Evolutionary conservation across 2,888 invertebrate genomes (phyloP).

Genomic region (Drosophila histrio): DNA sequence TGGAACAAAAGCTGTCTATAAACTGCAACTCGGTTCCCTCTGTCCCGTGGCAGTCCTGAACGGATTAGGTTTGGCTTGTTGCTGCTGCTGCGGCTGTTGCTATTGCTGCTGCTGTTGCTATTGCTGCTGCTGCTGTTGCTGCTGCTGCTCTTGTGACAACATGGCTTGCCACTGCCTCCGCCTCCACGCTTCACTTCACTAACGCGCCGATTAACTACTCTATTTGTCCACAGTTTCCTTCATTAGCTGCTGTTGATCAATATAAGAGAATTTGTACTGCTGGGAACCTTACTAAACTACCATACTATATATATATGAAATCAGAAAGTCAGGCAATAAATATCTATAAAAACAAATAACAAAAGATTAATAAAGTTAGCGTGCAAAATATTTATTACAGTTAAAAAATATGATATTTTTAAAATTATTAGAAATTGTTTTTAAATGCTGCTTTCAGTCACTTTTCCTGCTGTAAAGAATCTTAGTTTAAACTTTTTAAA

Average conservation of each 20-base stretch:
- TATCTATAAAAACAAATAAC: no score
- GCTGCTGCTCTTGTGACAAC: conserved; percentile 35
- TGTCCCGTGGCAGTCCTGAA: conserved; percentile 28
- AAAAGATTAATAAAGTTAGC: no score
- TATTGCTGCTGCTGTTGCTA: conserved; percentile 16
- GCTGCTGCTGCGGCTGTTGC: not conserved
- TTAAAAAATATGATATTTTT: no score
- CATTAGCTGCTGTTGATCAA: not conserved
- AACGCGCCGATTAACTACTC: conserved; percentile 8
- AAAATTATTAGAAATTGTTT: no score
- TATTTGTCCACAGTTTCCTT: not conserved
- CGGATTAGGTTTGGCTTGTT: conserved; percentile 47
- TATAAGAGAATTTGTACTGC: not conserved
- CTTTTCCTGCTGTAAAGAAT: no score
- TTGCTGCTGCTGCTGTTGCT: not conserved
- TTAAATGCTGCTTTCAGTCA: no score
- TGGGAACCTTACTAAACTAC: not conserved
- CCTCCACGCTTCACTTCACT: conserved; percentile 3
- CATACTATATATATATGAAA: no score
- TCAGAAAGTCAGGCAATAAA: no score
- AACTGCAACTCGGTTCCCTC: conserved; percentile 17
- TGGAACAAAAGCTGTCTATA: conserved; percentile 7
- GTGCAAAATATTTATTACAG: no score
- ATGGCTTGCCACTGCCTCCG: conserved; percentile 19
- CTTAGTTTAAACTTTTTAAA: no score